Conservation (phyloP, 2,888 invertebrate genomes). For the Agriopis leucophaearia region DNA sequence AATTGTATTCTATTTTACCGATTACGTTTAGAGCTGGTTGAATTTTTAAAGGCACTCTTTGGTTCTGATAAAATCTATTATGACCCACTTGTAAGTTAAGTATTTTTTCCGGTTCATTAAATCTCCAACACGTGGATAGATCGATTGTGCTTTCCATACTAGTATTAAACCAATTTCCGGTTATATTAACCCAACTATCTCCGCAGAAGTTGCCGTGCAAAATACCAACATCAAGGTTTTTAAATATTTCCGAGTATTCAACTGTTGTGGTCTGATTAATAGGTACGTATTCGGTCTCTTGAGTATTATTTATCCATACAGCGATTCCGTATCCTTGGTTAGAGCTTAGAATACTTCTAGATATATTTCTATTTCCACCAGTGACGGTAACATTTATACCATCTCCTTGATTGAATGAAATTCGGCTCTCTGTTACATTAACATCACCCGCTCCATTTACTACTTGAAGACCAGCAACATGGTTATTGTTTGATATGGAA, state of each 20-base stretch:
- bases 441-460: conserved; percentile 97
- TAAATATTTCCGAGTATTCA: conserved; percentile 94
- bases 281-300: conserved; percentile 91
- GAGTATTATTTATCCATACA: conserved; percentile 95
- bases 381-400: conserved; percentile 98
- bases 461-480: conserved; percentile 96
- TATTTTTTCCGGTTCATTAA: conserved; percentile 81
- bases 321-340: conserved; percentile 96
- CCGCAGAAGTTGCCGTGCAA: conserved; percentile 97
- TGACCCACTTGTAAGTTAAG: conserved; percentile 93
- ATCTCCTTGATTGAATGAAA: conserved; percentile 96
- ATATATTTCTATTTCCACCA: conserved; percentile 97
- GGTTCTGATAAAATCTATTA: conserved; percentile 92
- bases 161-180: conserved; percentile 94
- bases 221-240: conserved; percentile 95
- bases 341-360: conserved; percentile 93
- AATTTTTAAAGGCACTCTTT: conserved; percentile 91
- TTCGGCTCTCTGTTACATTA: conserved; percentile 95
- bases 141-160: conserved; percentile 93
- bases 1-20: conserved; percentile 94
- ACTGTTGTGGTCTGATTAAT: conserved; percentile 95
- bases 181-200: conserved; percentile 94
- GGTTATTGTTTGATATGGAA: conserved; percentile 94
- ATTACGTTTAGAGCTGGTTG: conserved; percentile 93
- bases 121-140: conserved; percentile 93